Evolutionary conservation across 2,113 vertebrate genomes (phyloP), one percentile per base, ranked within the genome.

Genomic region (Macrotis lagotis): DNA sequence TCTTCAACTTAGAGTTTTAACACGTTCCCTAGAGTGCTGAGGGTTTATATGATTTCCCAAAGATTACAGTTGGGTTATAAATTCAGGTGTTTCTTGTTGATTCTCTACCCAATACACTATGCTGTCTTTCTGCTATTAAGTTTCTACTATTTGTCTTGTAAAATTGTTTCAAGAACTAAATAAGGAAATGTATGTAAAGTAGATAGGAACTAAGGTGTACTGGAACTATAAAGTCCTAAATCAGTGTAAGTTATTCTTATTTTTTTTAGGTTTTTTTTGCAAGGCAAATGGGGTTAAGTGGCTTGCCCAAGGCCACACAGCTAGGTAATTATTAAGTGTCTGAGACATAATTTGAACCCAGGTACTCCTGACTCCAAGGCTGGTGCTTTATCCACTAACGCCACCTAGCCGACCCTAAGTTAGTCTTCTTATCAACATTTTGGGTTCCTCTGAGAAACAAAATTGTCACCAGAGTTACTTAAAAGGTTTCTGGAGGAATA

Each of bases 401-500:
- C n/a, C n/a, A n/a, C n/a, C n/a, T n/a, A n/a, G n/a, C n/a, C n/a
- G n/a, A n/a, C n/a, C n/a, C n/a, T 51, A 51, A 51, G 51, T 51
- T 51, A 51, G 14, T 51, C 22, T 66, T 66, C 59, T 37, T 37
- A 66, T 14, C 59, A 66, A 89, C 91, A 91, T 74, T 92, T 8
- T 22, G 59, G 91, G 74, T 89, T 97, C 55, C 51, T 74, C 51
- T 9, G 91, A 91, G 92, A 90, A 49, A 90, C 90, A 52, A 55
- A 90, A 16, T 25, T 1, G 3, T 94, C 96, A 97, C 59, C 74
- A 93, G 89, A 50, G 28, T 95, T 59, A 50, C 89, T 95, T 94
- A 51, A 92, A 90, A 50, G 95, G 55, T 95, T 96, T 88, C 94
- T 90, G 47, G 96, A 95, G 94, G 89, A 66, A 59, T 91, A 59